Evolutionary conservation across 2,113 vertebrate genomes (phyloP).

Genomic region (Oryzias curvinotus): DNA sequence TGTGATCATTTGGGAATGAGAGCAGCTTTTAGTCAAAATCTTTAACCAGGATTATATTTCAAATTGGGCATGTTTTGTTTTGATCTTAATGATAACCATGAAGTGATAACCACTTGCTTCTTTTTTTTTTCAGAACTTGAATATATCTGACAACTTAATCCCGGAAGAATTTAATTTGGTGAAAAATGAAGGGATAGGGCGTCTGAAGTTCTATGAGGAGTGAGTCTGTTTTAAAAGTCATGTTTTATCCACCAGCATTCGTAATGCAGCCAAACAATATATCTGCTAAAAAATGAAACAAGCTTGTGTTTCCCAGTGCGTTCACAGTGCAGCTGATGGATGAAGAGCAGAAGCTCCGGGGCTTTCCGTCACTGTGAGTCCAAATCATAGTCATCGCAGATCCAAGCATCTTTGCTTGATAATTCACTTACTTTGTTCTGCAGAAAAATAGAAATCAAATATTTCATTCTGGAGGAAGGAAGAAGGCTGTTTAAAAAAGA

Average conservation of each 20-base stretch:
- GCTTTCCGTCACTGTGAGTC: constrained; percentile 88
- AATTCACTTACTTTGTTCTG: neutral
- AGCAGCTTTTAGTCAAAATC: too few species aligned
- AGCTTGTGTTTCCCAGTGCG: constrained; percentile 72
- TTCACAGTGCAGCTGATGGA: constrained; percentile 88
- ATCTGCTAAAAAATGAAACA: neutral
- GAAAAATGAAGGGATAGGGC: constrained; percentile 81
- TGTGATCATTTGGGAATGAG: too few species aligned
- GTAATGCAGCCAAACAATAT: neutral
- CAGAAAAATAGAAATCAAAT: neutral
- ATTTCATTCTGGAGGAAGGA: neutral
- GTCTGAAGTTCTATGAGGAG: constrained; percentile 84
- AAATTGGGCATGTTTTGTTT: too few species aligned
- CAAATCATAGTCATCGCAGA: neutral
- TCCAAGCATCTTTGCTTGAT: too few species aligned
- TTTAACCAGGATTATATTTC: too few species aligned
- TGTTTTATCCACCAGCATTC: neutral
- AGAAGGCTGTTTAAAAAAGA: neutral
- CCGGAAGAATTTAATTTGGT: constrained; percentile 88
- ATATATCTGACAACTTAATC: constrained; percentile 76
- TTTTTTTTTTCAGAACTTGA: constrained; percentile 50
- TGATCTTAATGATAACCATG: too few species aligned
- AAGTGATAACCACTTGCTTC: too few species aligned
- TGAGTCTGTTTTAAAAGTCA: constrained; percentile 66
- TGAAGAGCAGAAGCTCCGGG: constrained; percentile 76